Conservation (phyloP, 2,113 vertebrate species). For the Gila orcuttii region DNA sequence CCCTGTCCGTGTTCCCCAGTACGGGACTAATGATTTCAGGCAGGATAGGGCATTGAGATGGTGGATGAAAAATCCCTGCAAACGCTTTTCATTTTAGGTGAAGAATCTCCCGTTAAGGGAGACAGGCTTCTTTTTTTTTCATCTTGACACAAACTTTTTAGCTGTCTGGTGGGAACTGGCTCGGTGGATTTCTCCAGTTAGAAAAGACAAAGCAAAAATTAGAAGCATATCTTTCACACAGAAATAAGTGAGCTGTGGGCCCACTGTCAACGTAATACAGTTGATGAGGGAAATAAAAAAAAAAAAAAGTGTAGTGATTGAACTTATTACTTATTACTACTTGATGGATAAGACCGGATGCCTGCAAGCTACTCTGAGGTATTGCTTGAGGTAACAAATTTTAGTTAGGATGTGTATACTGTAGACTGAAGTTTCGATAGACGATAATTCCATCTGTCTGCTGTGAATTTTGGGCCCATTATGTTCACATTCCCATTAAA, state of each 20-base stretch:
- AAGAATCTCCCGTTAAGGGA: slow-evolving; percentile 64
- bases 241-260: slow-evolving; percentile 54
- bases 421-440: slow-evolving; percentile 18
- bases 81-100: slow-evolving; percentile 62
- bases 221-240: slow-evolving; percentile 61
- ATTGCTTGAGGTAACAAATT: slow-evolving; percentile 10
- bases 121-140: slow-evolving; percentile 22
- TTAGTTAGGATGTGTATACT: neutral
- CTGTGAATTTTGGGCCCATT: slow-evolving; percentile 3
- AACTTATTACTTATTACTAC: slow-evolving; percentile 49
- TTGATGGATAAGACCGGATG: slow-evolving; percentile 20
- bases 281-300: slow-evolving; percentile 55
- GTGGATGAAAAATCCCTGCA: slow-evolving; percentile 52
- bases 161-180: slow-evolving; percentile 59
- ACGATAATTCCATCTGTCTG: neutral
- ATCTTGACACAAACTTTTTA: slow-evolving; percentile 58
- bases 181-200: slow-evolving; percentile 66
- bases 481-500: slow-evolving; percentile 14
- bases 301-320: slow-evolving; percentile 44
- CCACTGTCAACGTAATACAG: slow-evolving; percentile 47
- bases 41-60: slow-evolving; percentile 63
- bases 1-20: neutral
- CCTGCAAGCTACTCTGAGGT: neutral
- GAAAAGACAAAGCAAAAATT: slow-evolving; percentile 68
- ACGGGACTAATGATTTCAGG: slow-evolving; percentile 65